Base-by-base conservation (phyloP, 1,140 invertebrate species). In the Centruroides vittatus region DNA sequence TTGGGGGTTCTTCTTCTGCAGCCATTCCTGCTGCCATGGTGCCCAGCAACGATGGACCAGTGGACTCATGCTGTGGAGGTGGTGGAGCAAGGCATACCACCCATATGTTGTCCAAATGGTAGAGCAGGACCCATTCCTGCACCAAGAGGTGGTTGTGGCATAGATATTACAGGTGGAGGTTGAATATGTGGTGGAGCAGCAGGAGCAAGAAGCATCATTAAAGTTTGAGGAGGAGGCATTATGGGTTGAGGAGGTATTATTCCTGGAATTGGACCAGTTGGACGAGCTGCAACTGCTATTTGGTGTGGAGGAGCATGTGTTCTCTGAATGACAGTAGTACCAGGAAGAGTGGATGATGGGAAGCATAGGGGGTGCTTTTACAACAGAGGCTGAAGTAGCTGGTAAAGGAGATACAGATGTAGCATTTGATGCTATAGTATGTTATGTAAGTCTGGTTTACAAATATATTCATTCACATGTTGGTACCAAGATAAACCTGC, bases 1-100 rank as follows among this genome's bases (percentile, higher is more conserved):
- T 76, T 0, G 86, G 81, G 3, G 93, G 90, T 71, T 93, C 66
- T 62, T 65, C 63, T 12, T 69, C 51, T 48, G 66, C 41, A 57
- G 64, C 65, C 61, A 63, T 65, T 55, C 34, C 41, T 57, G 59
- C 41, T 57, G 66, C 51, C 65, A 59, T 54, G 58, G 54, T 54
- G 35, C 61, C 52, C 35, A 60, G 46, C 23, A 61, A 62, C 47
- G 67, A 57, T 60, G 50, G 69, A 41, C 41, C 41, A 41, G 41
- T 41, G 8, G 41, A 3, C 3, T 41, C 41, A 41, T 41, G 41
- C 41, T 41, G 41, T 41, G 41, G 41, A 6, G 41, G 41, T 41
- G 41, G 41, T 6, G 41, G 41, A 41, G 41, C 41, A 6, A n/a
- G 41, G 41, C 5, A 41, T 41, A 41, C 41, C 41, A 41, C 5